A percentile compares a stretch with the other conserved stretches of the same genome.
phyloP scores from a whole-genome alignment of 2,113 vertebrate species.

The Irena cyanogastra region DNA sequence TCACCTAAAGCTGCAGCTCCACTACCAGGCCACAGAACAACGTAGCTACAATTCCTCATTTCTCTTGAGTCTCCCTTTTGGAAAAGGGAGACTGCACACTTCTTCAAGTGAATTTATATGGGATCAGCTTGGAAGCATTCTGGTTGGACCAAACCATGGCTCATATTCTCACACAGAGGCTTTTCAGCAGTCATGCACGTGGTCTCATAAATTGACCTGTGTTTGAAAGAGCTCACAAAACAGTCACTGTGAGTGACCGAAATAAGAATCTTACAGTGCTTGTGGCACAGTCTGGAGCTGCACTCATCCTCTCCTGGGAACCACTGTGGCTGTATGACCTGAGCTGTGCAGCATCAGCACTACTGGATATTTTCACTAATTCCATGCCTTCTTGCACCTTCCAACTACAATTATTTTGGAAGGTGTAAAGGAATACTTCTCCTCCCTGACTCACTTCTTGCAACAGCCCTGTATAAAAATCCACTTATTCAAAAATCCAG shows the following conservation, averaged over 20 bases:
- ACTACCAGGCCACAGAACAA: background rate
- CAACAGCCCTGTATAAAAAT: background rate
- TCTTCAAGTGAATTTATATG: background rate
- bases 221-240: background rate
- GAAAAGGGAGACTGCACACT: background rate
- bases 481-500: background rate
- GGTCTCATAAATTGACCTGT: background rate
- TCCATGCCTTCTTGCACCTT: background rate
- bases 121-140: background rate
- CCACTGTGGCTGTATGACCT: background rate
- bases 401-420: background rate
- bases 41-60: background rate
- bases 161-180: background rate
- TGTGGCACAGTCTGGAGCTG: background rate
- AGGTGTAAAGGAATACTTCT: background rate
- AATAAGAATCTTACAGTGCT: background rate
- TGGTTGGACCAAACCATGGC: background rate
- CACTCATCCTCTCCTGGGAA: background rate
- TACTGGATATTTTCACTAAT: background rate
- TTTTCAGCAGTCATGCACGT: background rate
- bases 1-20: background rate
- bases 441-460: background rate
- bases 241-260: background rate
- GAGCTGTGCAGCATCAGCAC: background rate
- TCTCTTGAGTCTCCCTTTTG: background rate